Evolutionary conservation across 2,113 vertebrate species (phyloP).

Genomic region (Platichthys flesus): DNA sequence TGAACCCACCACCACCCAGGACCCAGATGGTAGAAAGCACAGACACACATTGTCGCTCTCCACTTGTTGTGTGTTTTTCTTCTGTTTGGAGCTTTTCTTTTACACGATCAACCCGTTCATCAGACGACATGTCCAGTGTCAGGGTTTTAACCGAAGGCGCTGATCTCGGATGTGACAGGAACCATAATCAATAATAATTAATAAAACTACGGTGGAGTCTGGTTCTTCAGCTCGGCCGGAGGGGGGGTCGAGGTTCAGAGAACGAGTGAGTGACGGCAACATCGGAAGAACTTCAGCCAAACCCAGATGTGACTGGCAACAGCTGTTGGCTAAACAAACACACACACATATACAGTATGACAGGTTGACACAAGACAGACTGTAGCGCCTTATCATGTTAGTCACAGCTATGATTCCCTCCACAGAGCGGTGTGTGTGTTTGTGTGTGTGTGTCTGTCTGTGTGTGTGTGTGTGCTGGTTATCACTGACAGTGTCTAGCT

Average conservation of each 20-base stretch:
- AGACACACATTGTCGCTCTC: conserved; percentile 39
- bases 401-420: conserved; percentile 24
- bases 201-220: neutral
- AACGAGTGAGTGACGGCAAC: conserved; percentile 38
- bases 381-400: conserved; percentile 39
- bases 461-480: conserved; percentile 13
- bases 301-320: conserved; percentile 55
- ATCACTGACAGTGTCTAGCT: neutral
- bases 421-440: neutral
- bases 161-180: too few relatives aligned
- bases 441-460: conserved; percentile 19
- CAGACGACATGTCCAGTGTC: neutral
- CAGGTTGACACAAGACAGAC: conserved; percentile 30
- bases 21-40: conserved; percentile 32
- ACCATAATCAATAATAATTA: neutral
- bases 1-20: conserved; percentile 33
- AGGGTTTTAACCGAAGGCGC: too few relatives aligned
- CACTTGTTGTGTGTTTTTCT: conserved; percentile 1
- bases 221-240: neutral
- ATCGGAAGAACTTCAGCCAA: conserved; percentile 53
- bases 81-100: neutral
- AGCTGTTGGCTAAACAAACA: conserved; percentile 66
- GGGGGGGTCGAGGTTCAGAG: conserved; percentile 32
- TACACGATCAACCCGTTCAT: conserved; percentile 5
- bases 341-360: conserved; percentile 12